phyloP scores from a whole-genome alignment of 64 coral and sea anemone species.

The Montipora sp. region DNA sequence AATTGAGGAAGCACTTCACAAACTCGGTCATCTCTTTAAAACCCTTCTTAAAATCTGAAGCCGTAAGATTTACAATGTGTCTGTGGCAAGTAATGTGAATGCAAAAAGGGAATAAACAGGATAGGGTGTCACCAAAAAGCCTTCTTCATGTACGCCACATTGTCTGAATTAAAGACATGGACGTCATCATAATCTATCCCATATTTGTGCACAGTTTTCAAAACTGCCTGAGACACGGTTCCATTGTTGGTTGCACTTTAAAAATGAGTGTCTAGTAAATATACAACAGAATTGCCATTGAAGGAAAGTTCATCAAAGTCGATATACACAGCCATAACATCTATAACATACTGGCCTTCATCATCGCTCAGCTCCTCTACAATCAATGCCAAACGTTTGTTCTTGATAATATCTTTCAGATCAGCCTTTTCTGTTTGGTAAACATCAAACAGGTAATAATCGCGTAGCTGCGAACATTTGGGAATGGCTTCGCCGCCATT shows the following conservation, averaged over 20 bases:
- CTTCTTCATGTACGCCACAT: too few relatives aligned
- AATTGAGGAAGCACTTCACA: too few relatives aligned
- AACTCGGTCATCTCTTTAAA: too few relatives aligned
- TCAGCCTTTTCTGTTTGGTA: too few relatives aligned
- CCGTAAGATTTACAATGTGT: too few relatives aligned
- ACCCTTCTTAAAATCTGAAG: too few relatives aligned
- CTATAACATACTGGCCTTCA: conserved; percentile 32
- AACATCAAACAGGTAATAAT: not conserved
- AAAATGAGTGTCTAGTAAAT: conserved; percentile 50
- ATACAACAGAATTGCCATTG: conserved; percentile 16
- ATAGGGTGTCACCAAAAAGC: too few relatives aligned
- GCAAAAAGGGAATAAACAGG: too few relatives aligned
- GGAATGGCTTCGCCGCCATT: too few relatives aligned
- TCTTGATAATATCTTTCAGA: not conserved
- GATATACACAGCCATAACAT: conserved; percentile 33
- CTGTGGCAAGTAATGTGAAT: too few relatives aligned
- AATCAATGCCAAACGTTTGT: not conserved
- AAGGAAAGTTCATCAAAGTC: conserved; percentile 50
- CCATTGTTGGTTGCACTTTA: conserved; percentile 35
- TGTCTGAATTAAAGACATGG: not conserved
- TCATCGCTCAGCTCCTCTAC: not conserved
- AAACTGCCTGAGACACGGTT: conserved; percentile 54
- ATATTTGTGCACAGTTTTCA: conserved; percentile 46
- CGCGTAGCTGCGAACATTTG: not conserved
- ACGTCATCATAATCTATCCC: conserved; percentile 39